Percentiles rank a stretch among this genome's conserved stretches.
These are phyloP conservation scores for Rotaria macrura DNA, from an alignment of 2,888 invertebrate genomes.

Conservation along the genomic window DNA sequence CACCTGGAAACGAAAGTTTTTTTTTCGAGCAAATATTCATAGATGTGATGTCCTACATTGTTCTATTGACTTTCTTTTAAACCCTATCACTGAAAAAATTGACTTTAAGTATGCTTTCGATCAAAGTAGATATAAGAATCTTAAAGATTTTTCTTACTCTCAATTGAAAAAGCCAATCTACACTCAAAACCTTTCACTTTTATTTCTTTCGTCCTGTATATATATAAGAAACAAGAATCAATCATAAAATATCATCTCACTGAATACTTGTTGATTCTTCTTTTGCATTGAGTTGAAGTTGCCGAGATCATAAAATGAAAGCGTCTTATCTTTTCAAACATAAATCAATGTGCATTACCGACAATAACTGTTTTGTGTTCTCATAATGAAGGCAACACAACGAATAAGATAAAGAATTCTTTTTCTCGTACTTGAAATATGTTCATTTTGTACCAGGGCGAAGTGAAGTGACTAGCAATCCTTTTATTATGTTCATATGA, in stretches of 20 bases:
- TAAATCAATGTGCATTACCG: background rate
- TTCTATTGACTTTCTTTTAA: no score
- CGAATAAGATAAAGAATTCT: no score
- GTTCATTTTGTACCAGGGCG: background rate
- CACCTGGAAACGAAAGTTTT: background rate
- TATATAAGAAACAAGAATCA: background rate
- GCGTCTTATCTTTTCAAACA: background rate
- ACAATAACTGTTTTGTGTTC: no score
- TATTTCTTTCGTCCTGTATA: background rate
- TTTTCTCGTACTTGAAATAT: no score
- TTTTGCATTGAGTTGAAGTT: background rate
- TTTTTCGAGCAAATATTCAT: background rate
- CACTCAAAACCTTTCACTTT: background rate
- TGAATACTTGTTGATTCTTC: background rate
- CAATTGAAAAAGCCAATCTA: background rate
- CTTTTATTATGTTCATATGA: no score
- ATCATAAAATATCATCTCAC: background rate
- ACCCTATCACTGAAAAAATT: background rate
- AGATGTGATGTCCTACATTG: background rate
- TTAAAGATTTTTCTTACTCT: background rate
- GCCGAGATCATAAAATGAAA: background rate
- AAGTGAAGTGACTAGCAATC: background rate
- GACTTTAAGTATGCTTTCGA: background rate
- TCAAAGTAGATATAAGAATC: background rate
- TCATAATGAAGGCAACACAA: no score